Evolutionary conservation across 2,888 invertebrate genomes (phyloP).

Genomic region (Seira musarum): DNA sequence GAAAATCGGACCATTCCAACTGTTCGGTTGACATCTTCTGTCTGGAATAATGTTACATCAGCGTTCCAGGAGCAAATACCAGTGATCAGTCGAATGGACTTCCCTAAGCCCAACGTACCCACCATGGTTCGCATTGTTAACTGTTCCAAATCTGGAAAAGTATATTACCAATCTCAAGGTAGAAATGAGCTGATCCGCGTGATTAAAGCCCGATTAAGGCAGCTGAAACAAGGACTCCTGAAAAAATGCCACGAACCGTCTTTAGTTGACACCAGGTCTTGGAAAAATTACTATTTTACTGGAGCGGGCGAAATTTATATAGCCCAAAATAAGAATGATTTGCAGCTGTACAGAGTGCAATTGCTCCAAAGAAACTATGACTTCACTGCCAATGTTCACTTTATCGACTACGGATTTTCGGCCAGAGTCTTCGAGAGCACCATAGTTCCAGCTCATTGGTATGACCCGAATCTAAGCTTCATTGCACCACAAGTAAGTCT

Average conservation of each 20-base stretch:
- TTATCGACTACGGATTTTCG: constrained; percentile 24
- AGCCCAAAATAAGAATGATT: not conserved
- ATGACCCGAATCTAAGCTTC: constrained; percentile 31
- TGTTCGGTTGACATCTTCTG: not conserved
- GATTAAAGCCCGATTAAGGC: not conserved
- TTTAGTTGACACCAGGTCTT: too few relatives aligned
- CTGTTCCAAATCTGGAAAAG: not conserved
- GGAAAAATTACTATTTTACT: not conserved
- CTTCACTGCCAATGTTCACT: not conserved
- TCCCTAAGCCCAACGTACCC: not conserved
- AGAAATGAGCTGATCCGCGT: not conserved
- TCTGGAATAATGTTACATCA: too few relatives aligned
- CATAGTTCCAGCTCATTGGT: not conserved
- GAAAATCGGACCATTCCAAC: constrained; percentile 1
- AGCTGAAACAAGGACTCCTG: not conserved
- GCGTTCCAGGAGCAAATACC: constrained; percentile 32
- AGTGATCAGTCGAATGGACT: not conserved
- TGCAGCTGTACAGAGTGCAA: not conserved
- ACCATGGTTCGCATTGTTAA: not conserved
- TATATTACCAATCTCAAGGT: constrained; percentile 18
- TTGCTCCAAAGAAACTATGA: not conserved
- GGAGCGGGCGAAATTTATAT: constrained; percentile 4
- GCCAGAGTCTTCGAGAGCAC: not conserved
- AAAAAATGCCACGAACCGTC: too few relatives aligned
- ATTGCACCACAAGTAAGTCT: constrained; percentile 34